Percentiles rank a stretch among this genome's conserved stretches.
Evolutionary conservation across 2,113 vertebrate species (phyloP).

Genomic region (Scartelaos histophorus): DNA sequence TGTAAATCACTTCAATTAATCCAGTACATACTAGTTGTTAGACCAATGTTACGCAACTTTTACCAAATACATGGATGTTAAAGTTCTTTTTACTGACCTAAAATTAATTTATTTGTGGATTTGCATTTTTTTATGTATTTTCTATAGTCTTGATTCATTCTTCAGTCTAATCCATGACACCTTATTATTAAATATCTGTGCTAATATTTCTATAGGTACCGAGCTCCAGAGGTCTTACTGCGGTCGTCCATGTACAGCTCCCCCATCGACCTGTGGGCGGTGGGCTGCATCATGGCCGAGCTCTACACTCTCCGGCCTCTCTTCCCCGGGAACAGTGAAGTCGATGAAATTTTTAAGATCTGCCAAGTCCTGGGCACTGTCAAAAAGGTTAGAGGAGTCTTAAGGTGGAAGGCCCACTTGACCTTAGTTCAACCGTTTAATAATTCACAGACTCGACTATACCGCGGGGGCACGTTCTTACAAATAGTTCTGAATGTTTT

Average conservation of each 20-base stretch:
- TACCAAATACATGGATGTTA: too few relatives aligned
- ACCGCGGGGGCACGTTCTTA: background rate
- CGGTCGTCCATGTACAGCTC: slow-evolving; percentile 91
- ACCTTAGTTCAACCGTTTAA: background rate
- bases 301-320: slow-evolving; percentile 93
- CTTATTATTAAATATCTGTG: background rate
- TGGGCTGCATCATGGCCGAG: slow-evolving; percentile 98
- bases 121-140: too few relatives aligned
- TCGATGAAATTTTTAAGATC: slow-evolving; percentile 99
- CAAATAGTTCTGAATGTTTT: slow-evolving; percentile 9
- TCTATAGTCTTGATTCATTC: background rate
- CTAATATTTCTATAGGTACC: slow-evolving; percentile 81
- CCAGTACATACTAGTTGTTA: too few relatives aligned
- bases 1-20: too few relatives aligned
- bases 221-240: slow-evolving; percentile 95
- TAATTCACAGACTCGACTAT: background rate
- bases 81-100: too few relatives aligned
- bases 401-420: background rate
- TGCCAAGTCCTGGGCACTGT: slow-evolving; percentile 97
- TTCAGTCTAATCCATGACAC: background rate
- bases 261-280: slow-evolving; percentile 96
- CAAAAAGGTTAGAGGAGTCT: slow-evolving; percentile 83
- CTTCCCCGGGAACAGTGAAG: slow-evolving; percentile 97
- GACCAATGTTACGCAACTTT: too few relatives aligned
- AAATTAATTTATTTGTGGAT: too few relatives aligned